Percentiles rank a stretch among this genome's conserved stretches.
Evolutionary conservation across 2,797 vertebrate species (phyloP).

Genomic region (Danionella dracula): DNA sequence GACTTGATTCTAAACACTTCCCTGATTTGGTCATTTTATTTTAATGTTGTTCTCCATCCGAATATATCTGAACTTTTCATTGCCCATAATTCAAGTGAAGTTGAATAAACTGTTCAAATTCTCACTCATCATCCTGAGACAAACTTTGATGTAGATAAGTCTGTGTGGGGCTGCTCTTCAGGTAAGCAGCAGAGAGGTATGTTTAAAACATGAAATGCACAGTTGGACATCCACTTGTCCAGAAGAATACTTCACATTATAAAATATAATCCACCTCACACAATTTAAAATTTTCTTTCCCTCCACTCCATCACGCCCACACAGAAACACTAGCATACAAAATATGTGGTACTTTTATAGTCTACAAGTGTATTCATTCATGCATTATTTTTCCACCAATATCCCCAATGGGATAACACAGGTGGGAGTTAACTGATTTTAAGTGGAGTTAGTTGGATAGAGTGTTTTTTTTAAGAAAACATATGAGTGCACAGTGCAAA

Average conservation of each 20-base stretch:
- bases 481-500: not conserved
- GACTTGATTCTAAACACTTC: no score
- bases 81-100: not conserved
- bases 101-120: not conserved
- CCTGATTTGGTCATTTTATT: no score
- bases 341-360: conserved; percentile 17
- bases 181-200: conserved; percentile 1
- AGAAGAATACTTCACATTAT: conserved; percentile 31
- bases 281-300: conserved; percentile 9
- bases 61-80: not conserved
- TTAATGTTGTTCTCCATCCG: no score
- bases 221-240: conserved; percentile 8
- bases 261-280: conserved; percentile 24
- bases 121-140: not conserved
- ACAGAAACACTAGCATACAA: not conserved
- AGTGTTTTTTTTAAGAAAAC: not conserved
- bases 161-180: not conserved
- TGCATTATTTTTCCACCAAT: conserved; percentile 6
- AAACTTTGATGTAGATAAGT: conserved; percentile 3
- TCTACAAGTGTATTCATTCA: not conserved
- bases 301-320: conserved; percentile 15
- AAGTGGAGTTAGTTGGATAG: not conserved
- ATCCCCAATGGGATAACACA: not conserved
- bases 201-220: conserved; percentile 29
- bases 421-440: not conserved